A percentile compares a stretch with the other conserved stretches of the same genome.
Conservation (phyloP, 1,140 invertebrate genomes). For the Eufriesea mexicana region DNA sequence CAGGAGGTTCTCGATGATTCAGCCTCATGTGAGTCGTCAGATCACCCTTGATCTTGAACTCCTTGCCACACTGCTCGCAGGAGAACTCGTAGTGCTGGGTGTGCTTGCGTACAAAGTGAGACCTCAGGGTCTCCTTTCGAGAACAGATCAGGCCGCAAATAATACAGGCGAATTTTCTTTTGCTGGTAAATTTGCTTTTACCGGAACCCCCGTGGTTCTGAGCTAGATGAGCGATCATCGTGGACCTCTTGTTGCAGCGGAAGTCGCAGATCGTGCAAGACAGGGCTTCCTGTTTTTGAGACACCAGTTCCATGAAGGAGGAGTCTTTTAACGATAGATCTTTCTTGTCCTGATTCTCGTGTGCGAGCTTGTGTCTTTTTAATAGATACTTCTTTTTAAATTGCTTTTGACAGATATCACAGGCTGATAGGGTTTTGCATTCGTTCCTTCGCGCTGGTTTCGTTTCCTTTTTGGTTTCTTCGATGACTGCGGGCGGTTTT, state of each 20-base stretch:
- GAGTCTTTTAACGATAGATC: neutral
- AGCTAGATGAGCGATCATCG: slow-evolving; percentile 51
- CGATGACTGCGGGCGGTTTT: too few species aligned
- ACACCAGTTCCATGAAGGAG: neutral
- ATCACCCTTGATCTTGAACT: slow-evolving; percentile 83
- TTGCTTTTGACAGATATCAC: slow-evolving; percentile 27
- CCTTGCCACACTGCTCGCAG: slow-evolving; percentile 83
- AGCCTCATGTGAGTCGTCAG: slow-evolving; percentile 86
- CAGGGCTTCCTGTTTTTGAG: slow-evolving; percentile 44
- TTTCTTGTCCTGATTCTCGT: slow-evolving; percentile 15
- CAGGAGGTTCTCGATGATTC: slow-evolving; percentile 85
- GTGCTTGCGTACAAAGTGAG: slow-evolving; percentile 74
- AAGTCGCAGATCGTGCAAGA: slow-evolving; percentile 50
- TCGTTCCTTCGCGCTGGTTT: neutral
- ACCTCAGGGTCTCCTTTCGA: slow-evolving; percentile 49
- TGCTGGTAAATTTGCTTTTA: neutral
- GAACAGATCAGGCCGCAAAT: slow-evolving; percentile 47
- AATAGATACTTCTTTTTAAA: slow-evolving; percentile 49
- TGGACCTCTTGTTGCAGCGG: slow-evolving; percentile 53
- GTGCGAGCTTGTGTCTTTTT: slow-evolving; percentile 64
- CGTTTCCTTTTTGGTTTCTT: neutral
- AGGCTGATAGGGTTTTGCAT: neutral
- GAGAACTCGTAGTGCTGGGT: slow-evolving; percentile 77
- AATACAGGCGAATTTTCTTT: slow-evolving; percentile 34
- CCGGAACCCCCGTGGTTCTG: slow-evolving; percentile 33